phyloP scores from a whole-genome alignment of 2,888 invertebrate genomes.

The Archips xylosteana region DNA sequence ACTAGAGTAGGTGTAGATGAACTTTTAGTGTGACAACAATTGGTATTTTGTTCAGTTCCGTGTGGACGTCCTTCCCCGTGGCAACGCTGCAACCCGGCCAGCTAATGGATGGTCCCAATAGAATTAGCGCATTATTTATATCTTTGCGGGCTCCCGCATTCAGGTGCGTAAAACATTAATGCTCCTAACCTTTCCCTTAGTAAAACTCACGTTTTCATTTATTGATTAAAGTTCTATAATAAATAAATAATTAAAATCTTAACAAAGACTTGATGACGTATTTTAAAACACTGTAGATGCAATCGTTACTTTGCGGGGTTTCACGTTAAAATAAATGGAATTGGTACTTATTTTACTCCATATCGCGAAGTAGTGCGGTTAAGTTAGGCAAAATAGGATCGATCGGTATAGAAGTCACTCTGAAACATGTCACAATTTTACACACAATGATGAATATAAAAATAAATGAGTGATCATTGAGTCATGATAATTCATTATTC shows the following conservation, averaged over 20 bases:
- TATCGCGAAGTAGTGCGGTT: too few relatives aligned
- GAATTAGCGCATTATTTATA: constrained; percentile 75
- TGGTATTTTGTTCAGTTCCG: constrained; percentile 52
- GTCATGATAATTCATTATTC: constrained; percentile 29
- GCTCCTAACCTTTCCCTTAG: neutral
- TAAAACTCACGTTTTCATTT: neutral
- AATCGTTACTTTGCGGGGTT: too few relatives aligned
- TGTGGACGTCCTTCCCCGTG: constrained; percentile 50
- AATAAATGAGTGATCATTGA: constrained; percentile 16
- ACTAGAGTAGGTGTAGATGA: neutral
- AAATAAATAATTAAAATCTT: too few relatives aligned
- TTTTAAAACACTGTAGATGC: neutral
- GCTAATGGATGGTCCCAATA: constrained; percentile 57
- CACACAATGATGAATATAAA: neutral
- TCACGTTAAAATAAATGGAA: too few relatives aligned
- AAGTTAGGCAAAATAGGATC: too few relatives aligned
- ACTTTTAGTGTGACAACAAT: constrained; percentile 16
- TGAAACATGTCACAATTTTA: neutral
- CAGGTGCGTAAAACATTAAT: constrained; percentile 51
- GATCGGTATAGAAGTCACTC: neutral
- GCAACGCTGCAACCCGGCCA: constrained; percentile 68
- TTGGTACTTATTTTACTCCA: too few relatives aligned
- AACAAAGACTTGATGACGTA: neutral
- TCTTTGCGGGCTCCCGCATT: constrained; percentile 57
- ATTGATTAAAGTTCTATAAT: too few relatives aligned